These are phyloP conservation scores for Calliscelio sp. DNA, from an alignment of 2,888 invertebrate species.

Conservation along the genomic window DNA sequence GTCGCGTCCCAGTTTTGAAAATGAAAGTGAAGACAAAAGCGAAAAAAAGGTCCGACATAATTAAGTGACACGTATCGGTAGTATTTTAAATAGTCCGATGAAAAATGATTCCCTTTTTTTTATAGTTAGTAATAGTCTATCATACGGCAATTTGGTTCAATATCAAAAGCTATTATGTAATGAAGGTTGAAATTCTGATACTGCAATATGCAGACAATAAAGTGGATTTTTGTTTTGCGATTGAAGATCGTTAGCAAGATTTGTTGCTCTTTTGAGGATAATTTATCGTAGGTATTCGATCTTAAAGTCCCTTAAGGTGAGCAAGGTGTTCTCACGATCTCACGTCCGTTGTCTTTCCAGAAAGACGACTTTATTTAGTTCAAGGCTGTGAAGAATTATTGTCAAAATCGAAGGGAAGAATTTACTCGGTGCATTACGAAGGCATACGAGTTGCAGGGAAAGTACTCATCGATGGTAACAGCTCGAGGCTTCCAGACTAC, in stretches of 20 bases:
- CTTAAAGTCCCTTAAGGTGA: slow-evolving; percentile 61
- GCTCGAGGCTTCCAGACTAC: slow-evolving; percentile 75
- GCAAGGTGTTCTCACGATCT: slow-evolving; percentile 64
- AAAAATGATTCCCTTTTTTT: slow-evolving; percentile 2
- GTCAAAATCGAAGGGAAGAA: slow-evolving; percentile 72
- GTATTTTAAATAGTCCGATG: background rate
- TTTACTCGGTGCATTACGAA: slow-evolving; percentile 65
- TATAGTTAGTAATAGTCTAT: no score
- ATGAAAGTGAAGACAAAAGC: slow-evolving; percentile 71
- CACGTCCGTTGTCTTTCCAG: slow-evolving; percentile 70
- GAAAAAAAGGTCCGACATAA: slow-evolving; percentile 34
- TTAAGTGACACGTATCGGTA: slow-evolving; percentile 39
- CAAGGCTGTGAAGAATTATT: slow-evolving; percentile 74
- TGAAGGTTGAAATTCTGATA: no score
- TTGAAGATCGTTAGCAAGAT: background rate
- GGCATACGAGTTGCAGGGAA: slow-evolving; percentile 70
- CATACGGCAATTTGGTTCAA: background rate
- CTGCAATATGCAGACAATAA: no score
- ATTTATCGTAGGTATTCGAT: slow-evolving; percentile 39
- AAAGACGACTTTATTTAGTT: slow-evolving; percentile 76
- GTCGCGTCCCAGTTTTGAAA: slow-evolving; percentile 63
- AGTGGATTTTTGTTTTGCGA: background rate
- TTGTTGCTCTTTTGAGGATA: slow-evolving; percentile 2
- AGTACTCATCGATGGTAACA: slow-evolving; percentile 64
- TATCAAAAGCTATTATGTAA: background rate